Percentiles rank a stretch among this genome's conserved stretches.
phyloP scores from a whole-genome alignment of 2,113 vertebrate species.

The Acanthochromis polyacanthus region DNA sequence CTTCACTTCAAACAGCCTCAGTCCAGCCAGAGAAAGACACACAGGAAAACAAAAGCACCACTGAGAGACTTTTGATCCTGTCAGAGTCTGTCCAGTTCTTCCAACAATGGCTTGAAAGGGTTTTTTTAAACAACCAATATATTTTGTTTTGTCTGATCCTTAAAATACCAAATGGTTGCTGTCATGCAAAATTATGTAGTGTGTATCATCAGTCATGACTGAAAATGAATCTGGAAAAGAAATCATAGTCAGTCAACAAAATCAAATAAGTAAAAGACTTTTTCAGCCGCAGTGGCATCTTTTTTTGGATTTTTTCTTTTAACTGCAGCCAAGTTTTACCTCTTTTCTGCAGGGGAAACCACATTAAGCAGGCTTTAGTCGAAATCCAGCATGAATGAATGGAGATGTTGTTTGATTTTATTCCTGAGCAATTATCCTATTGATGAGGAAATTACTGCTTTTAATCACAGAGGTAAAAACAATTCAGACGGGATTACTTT shows the following conservation, averaged over 20 bases:
- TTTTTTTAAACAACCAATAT: not conserved
- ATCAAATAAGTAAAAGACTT: not conserved
- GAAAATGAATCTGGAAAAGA: no score
- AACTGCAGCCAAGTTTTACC: conserved; percentile 26
- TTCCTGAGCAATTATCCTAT: conserved; percentile 55
- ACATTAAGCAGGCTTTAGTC: conserved; percentile 22
- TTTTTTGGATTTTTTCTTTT: conserved; percentile 10
- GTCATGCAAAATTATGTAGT: not conserved
- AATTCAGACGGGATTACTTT: conserved; percentile 59
- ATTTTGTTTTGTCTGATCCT: not conserved
- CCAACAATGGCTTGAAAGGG: conserved; percentile 15
- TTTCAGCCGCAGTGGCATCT: not conserved
- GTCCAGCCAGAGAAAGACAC: conserved; percentile 40
- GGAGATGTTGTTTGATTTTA: conserved; percentile 55
- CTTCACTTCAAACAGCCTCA: conserved; percentile 62
- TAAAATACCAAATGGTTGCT: not conserved
- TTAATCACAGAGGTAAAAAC: conserved; percentile 55
- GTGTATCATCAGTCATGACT: not conserved
- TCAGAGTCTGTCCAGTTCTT: conserved; percentile 22
- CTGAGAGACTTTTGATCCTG: conserved; percentile 33
- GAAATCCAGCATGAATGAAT: conserved; percentile 61
- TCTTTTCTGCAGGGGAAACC: conserved; percentile 32
- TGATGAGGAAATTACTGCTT: conserved; percentile 51
- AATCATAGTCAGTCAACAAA: not conserved
- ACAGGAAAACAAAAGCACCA: conserved; percentile 38